Conservation (phyloP, 2,797 vertebrate genomes). For the Neostethus bicornis region DNA sequence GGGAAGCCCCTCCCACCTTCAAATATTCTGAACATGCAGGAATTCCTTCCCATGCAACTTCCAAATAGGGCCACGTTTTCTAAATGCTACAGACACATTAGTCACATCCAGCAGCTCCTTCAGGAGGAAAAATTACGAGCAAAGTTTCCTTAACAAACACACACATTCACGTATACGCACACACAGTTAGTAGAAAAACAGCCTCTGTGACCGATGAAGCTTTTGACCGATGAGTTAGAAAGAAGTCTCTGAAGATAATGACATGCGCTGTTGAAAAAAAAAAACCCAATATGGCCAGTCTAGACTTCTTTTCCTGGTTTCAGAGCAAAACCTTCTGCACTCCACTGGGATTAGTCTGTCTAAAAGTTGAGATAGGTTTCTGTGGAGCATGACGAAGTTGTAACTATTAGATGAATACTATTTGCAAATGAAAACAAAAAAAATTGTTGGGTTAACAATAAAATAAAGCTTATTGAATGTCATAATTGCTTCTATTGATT, state of each 20-base stretch:
- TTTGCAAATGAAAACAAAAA: constrained; percentile 19
- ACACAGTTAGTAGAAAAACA: constrained; percentile 57
- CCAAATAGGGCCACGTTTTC: constrained; percentile 57
- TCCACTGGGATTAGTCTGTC: constrained; percentile 16
- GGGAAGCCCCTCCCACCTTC: constrained; percentile 77
- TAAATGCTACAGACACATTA: constrained; percentile 37
- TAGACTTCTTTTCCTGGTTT: constrained; percentile 67
- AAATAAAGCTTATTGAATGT: constrained; percentile 55
- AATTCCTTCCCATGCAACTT: constrained; percentile 80
- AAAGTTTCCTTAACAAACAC: constrained; percentile 54
- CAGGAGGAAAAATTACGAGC: constrained; percentile 30
- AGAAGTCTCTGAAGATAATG: constrained; percentile 70
- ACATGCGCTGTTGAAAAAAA: constrained; percentile 68
- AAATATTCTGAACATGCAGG: constrained; percentile 81
- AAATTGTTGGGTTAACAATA: constrained; percentile 59
- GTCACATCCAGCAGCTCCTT: constrained; percentile 30
- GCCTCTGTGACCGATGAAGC: constrained; percentile 65
- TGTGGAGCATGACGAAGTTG: constrained; percentile 6
- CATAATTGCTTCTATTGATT: constrained; percentile 73
- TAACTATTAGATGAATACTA: constrained; percentile 22
- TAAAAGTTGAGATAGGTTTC: constrained; percentile 2
- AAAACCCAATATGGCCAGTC: constrained; percentile 69
- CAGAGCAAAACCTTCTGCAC: constrained; percentile 38
- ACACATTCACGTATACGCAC: constrained; percentile 36
- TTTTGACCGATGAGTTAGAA: constrained; percentile 50